Percentiles rank a stretch among this genome's conserved stretches.
Conservation (phyloP, 2,113 vertebrate species). For the Thryonomys swinderianus region DNA sequence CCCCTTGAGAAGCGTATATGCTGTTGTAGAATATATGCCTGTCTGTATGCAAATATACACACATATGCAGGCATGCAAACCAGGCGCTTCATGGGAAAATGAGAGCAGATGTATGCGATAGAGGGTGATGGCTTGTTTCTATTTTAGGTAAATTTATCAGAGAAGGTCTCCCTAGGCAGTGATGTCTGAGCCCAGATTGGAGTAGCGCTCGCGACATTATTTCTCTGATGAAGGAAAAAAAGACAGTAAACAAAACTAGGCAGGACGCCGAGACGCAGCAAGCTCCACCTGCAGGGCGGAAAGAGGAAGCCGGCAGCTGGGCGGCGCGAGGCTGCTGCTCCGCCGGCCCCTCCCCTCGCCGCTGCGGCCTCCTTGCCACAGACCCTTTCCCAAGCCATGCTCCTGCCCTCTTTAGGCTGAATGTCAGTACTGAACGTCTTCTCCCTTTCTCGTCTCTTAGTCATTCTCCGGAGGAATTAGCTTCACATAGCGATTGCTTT, state of each 20-base stretch:
- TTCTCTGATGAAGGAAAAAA: neutral
- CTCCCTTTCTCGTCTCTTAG: neutral
- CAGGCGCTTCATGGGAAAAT: neutral
- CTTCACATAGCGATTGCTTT: neutral
- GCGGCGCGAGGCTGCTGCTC: no score
- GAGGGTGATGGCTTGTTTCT: neutral
- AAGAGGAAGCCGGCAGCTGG: neutral
- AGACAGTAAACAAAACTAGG: neutral
- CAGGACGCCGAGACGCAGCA: neutral
- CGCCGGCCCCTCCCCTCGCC: neutral
- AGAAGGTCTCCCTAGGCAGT: neutral
- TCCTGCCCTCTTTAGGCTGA: constrained; percentile 60
- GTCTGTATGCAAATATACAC: no score
- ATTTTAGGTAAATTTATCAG: neutral
- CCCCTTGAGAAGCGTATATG: neutral
- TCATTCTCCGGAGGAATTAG: constrained; percentile 18
- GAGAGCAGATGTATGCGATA: neutral
- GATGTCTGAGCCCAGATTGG: neutral
- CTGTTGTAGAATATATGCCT: neutral
- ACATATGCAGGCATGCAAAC: neutral
- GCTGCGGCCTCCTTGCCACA: neutral
- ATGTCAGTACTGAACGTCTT: constrained; percentile 55
- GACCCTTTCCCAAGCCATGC: constrained; percentile 35
- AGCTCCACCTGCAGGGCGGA: neutral
- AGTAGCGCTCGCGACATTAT: neutral